Evolutionary conservation across 1,140 invertebrate genomes (phyloP).

Genomic region (Zaprionus capensis): DNA sequence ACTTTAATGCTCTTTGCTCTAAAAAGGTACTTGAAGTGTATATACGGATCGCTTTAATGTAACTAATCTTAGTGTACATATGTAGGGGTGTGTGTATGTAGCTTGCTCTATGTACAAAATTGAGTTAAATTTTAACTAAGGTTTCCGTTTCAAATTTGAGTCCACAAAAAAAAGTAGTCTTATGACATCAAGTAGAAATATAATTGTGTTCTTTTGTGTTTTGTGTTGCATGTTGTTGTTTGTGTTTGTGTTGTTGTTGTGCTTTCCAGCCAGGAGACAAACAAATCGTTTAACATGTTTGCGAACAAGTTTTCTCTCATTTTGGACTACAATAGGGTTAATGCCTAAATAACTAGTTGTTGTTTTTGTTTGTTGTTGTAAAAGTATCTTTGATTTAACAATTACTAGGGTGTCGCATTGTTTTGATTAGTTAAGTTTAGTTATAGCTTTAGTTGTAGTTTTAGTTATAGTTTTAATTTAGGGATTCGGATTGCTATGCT

Average conservation of each 20-base stretch:
- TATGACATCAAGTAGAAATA: not conserved
- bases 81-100: constrained; percentile 19
- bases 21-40: constrained; percentile 82
- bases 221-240: not conserved
- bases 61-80: constrained; percentile 23
- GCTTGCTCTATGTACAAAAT: constrained; percentile 43
- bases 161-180: constrained; percentile 14
- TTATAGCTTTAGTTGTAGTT: constrained; percentile 4
- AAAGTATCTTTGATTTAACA: constrained; percentile 78
- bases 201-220: constrained; percentile 13
- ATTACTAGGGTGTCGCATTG: constrained; percentile 67
- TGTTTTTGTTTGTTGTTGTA: constrained; percentile 42
- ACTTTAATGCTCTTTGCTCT: constrained; percentile 47
- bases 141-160: constrained; percentile 26
- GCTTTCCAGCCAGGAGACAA: constrained; percentile 33
- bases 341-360: constrained; percentile 33
- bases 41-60: constrained; percentile 49
- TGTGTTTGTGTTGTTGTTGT: constrained; percentile 1
- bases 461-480: constrained; percentile 9
- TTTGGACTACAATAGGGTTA: constrained; percentile 22
- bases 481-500: constrained; percentile 49
- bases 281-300: constrained; percentile 38
- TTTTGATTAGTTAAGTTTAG: constrained; percentile 21
- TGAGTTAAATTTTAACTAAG: constrained; percentile 53
- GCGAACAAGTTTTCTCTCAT: constrained; percentile 25